These are phyloP conservation scores for Leuciscus waleckii DNA, from an alignment of 2,797 vertebrate species.

Conservation along the genomic window DNA sequence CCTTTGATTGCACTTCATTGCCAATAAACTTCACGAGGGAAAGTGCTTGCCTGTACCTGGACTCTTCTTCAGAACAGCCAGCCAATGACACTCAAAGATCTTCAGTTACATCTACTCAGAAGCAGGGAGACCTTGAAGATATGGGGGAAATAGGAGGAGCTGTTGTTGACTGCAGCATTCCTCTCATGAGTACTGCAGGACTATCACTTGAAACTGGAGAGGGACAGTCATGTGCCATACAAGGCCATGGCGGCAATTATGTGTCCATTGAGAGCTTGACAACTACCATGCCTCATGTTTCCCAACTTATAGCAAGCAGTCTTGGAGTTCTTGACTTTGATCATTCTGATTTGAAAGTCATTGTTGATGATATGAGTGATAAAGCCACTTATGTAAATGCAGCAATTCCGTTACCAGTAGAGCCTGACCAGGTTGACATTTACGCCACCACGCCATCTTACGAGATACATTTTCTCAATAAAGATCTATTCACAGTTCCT, in stretches of 20 bases:
- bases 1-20: slow-evolving; percentile 18
- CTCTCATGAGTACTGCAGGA: slow-evolving; percentile 23
- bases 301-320: slow-evolving; percentile 19
- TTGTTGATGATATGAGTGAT: neutral
- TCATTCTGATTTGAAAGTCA: neutral
- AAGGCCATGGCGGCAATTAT: slow-evolving; percentile 11
- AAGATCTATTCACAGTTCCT: neutral
- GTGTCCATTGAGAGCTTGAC: neutral
- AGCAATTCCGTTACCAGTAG: slow-evolving; percentile 59
- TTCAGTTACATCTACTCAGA: slow-evolving; percentile 10
- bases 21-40: slow-evolving; percentile 23
- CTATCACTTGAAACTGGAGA: slow-evolving; percentile 45
- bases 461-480: slow-evolving; percentile 69
- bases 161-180: slow-evolving; percentile 30
- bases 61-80: neutral
- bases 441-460: slow-evolving; percentile 78
- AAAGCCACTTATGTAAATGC: neutral
- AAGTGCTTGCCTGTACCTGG: slow-evolving; percentile 3
- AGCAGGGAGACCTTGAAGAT: slow-evolving; percentile 23
- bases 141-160: slow-evolving; percentile 19
- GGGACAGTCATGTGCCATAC: slow-evolving; percentile 6
- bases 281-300: slow-evolving; percentile 26
- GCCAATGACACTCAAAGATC: slow-evolving; percentile 1
- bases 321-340: neutral
- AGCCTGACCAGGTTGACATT: slow-evolving; percentile 74